These are phyloP conservation scores for Lagenorhynchus albirostris DNA, from an alignment of 2,113 vertebrate species.

Conservation along the genomic window DNA sequence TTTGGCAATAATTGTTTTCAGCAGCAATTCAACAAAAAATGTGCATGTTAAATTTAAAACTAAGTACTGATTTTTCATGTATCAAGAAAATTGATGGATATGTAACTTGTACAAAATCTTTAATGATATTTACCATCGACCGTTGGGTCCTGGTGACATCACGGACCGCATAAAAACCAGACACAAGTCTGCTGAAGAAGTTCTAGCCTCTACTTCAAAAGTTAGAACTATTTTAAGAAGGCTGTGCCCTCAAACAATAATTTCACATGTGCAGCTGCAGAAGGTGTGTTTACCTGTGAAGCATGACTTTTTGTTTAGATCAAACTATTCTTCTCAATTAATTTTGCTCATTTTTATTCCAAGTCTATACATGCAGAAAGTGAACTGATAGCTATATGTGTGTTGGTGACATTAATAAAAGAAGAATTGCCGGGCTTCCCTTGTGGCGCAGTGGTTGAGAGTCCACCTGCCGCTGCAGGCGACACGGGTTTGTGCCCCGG, in stretches of 20 bases:
- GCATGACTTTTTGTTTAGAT: not conserved
- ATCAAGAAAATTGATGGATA: not conserved
- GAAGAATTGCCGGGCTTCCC: not conserved
- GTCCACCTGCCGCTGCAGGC: too few relatives aligned
- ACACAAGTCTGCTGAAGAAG: not conserved
- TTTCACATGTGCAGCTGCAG: not conserved
- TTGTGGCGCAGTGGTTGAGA: too few relatives aligned
- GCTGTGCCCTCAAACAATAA: not conserved
- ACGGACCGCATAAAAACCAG: not conserved
- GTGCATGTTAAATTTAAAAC: not conserved
- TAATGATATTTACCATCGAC: not conserved
- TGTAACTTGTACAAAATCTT: not conserved
- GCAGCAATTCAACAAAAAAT: not conserved
- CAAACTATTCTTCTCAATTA: constrained; percentile 24
- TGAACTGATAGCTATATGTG: not conserved
- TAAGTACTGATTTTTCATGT: not conserved
- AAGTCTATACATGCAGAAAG: not conserved
- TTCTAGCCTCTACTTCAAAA: not conserved
- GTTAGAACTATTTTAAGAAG: not conserved
- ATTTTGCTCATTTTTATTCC: not conserved
- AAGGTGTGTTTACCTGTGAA: not conserved
- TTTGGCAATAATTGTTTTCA: not conserved
- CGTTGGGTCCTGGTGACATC: not conserved
- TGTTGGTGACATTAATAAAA: not conserved
- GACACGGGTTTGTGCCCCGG: too few relatives aligned